These are phyloP conservation scores for Pipa parva DNA, from an alignment of 2,113 vertebrate genomes.

Conservation along the genomic window DNA sequence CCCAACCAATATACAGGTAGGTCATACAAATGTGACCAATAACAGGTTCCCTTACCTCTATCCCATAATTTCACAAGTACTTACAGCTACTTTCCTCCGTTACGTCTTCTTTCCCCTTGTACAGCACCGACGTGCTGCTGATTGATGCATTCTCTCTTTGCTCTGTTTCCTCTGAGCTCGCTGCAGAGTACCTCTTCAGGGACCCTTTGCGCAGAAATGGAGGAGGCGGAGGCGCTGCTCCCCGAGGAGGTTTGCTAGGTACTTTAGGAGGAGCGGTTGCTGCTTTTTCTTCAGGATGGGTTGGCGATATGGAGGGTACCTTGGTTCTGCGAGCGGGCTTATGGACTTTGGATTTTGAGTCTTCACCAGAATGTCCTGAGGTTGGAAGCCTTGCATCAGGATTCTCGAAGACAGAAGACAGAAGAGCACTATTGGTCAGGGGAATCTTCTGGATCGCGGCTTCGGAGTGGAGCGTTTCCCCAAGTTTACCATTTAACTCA, in stretches of 20 bases:
- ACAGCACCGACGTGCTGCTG: not conserved
- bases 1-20: no score
- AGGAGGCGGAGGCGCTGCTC: constrained; percentile 20
- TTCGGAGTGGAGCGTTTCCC: not conserved
- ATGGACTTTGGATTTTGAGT: not conserved
- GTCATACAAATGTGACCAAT: no score
- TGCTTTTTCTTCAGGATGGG: not conserved
- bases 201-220: constrained; percentile 25
- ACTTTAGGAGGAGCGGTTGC: not conserved
- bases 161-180: not conserved
- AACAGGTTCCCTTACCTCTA: no score
- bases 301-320: not conserved
- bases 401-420: not conserved
- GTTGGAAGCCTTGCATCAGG: no score
- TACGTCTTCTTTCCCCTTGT: not conserved
- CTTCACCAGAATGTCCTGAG: not conserved
- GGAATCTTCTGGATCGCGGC: not conserved
- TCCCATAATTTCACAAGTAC: no score
- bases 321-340: constrained; percentile 24
- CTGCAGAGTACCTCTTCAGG: constrained; percentile 14
- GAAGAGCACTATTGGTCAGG: not conserved
- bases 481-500: not conserved
- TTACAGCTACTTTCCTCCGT: not conserved
- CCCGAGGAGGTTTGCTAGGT: constrained; percentile 24
- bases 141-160: constrained; percentile 3